phyloP scores from a whole-genome alignment of 2,797 vertebrate genomes.

The Amblyopsis hoosieri region DNA sequence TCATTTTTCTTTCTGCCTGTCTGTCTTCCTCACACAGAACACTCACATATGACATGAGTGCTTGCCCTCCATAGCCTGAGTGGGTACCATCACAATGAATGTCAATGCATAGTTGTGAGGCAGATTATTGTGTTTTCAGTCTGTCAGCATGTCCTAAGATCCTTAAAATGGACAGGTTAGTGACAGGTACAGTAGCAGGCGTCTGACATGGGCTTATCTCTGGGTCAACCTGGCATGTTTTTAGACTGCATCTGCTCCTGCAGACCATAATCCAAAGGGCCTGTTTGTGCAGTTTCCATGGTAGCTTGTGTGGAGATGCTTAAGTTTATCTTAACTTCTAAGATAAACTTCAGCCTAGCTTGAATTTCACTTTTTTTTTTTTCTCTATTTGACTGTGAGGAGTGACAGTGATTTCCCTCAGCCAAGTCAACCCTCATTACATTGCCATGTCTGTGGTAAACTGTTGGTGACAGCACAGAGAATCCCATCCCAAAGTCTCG shows the following conservation, averaged over 20 bases:
- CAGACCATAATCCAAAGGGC: neutral
- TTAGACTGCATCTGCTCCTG: neutral
- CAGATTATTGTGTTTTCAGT: neutral
- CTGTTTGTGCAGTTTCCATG: neutral
- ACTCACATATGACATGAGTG: constrained; percentile 1
- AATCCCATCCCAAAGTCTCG: too few relatives aligned
- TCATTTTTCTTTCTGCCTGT: constrained; percentile 4
- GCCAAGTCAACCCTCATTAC: too few relatives aligned
- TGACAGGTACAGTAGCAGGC: constrained; percentile 11
- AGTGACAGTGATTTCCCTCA: too few relatives aligned
- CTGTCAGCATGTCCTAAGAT: constrained; percentile 3
- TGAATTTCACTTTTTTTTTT: too few relatives aligned
- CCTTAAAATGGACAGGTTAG: constrained; percentile 7
- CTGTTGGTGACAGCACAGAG: too few relatives aligned
- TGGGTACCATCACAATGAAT: neutral
- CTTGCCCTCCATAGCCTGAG: neutral
- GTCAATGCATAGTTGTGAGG: constrained; percentile 7
- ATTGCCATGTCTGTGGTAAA: too few relatives aligned
- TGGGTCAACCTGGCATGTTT: neutral
- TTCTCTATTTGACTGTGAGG: too few relatives aligned
- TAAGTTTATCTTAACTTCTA: too few relatives aligned
- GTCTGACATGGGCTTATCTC: constrained; percentile 3
- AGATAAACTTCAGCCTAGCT: too few relatives aligned
- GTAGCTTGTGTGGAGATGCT: too few relatives aligned
- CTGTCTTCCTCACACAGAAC: constrained; percentile 20